Evolutionary conservation across 1,140 invertebrate species (phyloP).

Genomic region (Leptinotarsa lineolata): DNA sequence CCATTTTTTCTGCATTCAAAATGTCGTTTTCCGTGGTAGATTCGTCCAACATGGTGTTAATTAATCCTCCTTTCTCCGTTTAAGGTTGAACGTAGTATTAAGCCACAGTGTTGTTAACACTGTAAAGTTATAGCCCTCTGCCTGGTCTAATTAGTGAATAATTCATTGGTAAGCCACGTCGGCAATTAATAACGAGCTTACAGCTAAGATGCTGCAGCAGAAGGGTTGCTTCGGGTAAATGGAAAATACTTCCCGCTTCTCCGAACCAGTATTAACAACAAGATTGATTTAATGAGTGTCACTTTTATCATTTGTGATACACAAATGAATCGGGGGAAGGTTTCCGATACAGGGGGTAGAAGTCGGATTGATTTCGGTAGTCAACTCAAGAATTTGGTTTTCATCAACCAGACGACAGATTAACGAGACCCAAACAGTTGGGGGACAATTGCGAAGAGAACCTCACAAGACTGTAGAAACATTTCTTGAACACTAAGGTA

Average conservation of each 20-base stretch:
- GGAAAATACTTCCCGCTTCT: slow-evolving; percentile 15
- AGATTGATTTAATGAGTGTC: slow-evolving; percentile 18
- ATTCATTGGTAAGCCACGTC: slow-evolving; percentile 56
- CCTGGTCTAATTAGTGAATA: slow-evolving; percentile 57
- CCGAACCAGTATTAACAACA: neutral
- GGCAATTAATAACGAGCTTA: slow-evolving; percentile 54
- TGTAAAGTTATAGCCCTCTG: slow-evolving; percentile 52
- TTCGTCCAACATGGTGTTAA: neutral
- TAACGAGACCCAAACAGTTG: too few species aligned
- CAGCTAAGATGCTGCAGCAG: slow-evolving; percentile 41
- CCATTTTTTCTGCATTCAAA: too few species aligned
- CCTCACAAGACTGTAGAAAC: too few species aligned
- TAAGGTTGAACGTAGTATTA: neutral
- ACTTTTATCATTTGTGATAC: neutral
- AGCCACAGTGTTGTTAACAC: slow-evolving; percentile 43
- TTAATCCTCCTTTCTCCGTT: neutral
- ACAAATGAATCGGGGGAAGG: neutral
- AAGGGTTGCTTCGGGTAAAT: slow-evolving; percentile 43
- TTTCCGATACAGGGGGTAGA: too few species aligned
- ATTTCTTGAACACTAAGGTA: too few species aligned
- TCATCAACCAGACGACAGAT: too few species aligned
- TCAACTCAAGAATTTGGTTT: too few species aligned
- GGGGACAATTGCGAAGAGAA: too few species aligned
- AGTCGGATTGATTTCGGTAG: too few species aligned
- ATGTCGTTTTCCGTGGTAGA: too few species aligned